A percentile compares a stretch with the other conserved stretches of the same genome.
Evolutionary conservation across 2,113 vertebrate genomes (phyloP).

Genomic region (Cephalophus harveyi): DNA sequence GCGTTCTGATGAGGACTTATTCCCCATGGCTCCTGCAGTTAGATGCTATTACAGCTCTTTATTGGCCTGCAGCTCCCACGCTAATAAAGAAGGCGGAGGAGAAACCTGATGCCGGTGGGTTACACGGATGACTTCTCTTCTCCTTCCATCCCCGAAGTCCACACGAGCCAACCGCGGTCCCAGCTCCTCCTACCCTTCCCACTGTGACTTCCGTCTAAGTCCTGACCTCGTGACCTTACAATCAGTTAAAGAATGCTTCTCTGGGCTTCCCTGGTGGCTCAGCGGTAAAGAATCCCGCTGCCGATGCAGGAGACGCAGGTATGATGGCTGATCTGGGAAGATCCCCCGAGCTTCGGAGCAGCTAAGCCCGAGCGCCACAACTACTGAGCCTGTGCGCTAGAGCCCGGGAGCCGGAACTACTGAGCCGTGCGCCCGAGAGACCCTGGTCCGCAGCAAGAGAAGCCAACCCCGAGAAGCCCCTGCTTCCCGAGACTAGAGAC

Average conservation of each 20-base stretch:
- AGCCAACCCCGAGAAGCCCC: neutral
- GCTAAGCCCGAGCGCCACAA: neutral
- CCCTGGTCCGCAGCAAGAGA: neutral
- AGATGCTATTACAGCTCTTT: neutral
- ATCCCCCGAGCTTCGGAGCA: neutral
- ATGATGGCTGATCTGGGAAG: neutral
- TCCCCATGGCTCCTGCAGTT: neutral
- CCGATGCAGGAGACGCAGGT: neutral
- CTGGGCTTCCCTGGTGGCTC: neutral
- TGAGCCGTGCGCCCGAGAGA: neutral
- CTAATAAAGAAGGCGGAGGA: neutral
- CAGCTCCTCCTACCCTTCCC: neutral
- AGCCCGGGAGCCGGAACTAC: neutral
- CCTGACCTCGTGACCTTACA: neutral
- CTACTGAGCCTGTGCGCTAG: neutral
- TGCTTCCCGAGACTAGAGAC: neutral
- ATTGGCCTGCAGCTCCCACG: neutral
- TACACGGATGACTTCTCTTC: neutral
- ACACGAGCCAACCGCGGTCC: accelerated
- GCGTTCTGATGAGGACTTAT: neutral
- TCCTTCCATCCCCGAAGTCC: neutral
- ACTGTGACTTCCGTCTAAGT: neutral
- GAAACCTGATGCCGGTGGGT: neutral
- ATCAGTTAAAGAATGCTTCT: neutral
- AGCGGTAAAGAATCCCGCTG: neutral